These are phyloP conservation scores for Psylliodes chrysocephalus DNA, from an alignment of 2,888 invertebrate species.

Conservation along the genomic window DNA sequence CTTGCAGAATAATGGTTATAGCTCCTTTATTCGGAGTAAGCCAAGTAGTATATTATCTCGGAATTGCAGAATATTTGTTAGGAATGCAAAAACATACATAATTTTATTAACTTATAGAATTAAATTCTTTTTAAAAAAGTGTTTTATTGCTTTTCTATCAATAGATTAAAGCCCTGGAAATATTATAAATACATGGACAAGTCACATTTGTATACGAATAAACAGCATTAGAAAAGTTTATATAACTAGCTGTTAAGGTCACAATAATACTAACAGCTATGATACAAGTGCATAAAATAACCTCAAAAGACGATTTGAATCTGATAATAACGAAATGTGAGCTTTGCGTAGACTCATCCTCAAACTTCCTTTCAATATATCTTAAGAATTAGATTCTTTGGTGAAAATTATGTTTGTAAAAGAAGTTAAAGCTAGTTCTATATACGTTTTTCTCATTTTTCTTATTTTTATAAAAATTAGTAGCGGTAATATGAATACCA, in stretches of 20 bases:
- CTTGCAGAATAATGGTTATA: slow-evolving; percentile 97
- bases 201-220: slow-evolving; percentile 73
- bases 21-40: slow-evolving; percentile 99
- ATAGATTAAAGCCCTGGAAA: slow-evolving; percentile 54
- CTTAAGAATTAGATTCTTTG: slow-evolving; percentile 23
- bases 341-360: background rate
- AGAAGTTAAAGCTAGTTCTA: slow-evolving; percentile 47
- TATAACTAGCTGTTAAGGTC: slow-evolving; percentile 76
- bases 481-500: slow-evolving; percentile 87
- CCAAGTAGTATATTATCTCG: slow-evolving; percentile 96
- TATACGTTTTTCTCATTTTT: slow-evolving; percentile 63
- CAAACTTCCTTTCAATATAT: slow-evolving; percentile 39
- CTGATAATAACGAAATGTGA: background rate
- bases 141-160: slow-evolving; percentile 38
- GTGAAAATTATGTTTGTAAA: slow-evolving; percentile 45
- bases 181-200: slow-evolving; percentile 78
- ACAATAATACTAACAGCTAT: slow-evolving; percentile 72
- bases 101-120: too few relatives aligned
- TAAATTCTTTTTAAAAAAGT: too few relatives aligned
- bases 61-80: slow-evolving; percentile 86
- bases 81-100: too few relatives aligned
- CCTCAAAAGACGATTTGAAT: slow-evolving; percentile 47
- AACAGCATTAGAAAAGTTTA: slow-evolving; percentile 73
- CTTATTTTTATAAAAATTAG: slow-evolving; percentile 79
- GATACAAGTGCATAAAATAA: slow-evolving; percentile 65